Evolutionary conservation across 2,797 vertebrate genomes (phyloP).

Genomic region (Lophotriccus pileatus): DNA sequence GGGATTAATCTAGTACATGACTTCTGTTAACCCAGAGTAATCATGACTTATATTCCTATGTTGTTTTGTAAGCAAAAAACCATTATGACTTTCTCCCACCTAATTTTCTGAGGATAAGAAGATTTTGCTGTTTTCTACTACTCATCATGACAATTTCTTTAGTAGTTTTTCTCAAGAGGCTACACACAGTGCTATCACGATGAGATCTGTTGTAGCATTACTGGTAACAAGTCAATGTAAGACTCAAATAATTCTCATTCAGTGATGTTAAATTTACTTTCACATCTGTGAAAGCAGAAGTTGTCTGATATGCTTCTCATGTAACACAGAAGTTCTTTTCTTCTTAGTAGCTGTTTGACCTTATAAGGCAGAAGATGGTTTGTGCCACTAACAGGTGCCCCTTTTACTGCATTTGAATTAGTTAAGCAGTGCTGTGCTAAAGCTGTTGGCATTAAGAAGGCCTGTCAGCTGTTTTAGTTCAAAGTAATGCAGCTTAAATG

Average conservation of each 20-base stretch:
- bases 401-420: not conserved
- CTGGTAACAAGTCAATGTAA: not conserved
- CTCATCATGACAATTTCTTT: conserved; percentile 5
- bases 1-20: not conserved
- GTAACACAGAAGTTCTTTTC: conserved; percentile 27
- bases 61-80: conserved; percentile 1
- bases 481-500: conserved; percentile 58
- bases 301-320: not conserved
- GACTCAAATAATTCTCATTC: not conserved
- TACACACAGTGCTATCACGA: accelerated
- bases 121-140: conserved; percentile 40
- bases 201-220: not conserved
- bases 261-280: not conserved
- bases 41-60: not conserved
- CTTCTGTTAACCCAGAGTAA: not conserved
- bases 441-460: not conserved
- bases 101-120: conserved; percentile 31
- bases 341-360: conserved; percentile 35
- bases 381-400: not conserved
- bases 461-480: conserved; percentile 32
- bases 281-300: not conserved
- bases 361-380: not conserved
- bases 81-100: not conserved
- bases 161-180: not conserved
- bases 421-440: not conserved